These are phyloP conservation scores for Danionella dracula DNA, from an alignment of 2,797 vertebrate species.

Conservation along the genomic window DNA sequence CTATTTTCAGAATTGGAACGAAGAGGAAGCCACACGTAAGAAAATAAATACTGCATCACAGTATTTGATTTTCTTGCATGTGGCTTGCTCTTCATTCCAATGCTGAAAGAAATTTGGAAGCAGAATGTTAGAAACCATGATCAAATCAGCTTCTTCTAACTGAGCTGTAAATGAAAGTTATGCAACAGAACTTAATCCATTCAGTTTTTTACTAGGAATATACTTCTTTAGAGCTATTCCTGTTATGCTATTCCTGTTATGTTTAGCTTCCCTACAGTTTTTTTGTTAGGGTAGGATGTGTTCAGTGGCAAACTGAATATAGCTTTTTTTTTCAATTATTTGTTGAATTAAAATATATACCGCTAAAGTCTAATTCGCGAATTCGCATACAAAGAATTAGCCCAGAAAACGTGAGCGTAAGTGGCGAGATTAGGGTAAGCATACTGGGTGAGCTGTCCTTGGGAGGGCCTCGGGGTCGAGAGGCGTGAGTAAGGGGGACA, in stretches of 20 bases:
- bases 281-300: neutral
- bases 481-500: too few species aligned
- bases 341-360: too few species aligned
- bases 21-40: too few species aligned
- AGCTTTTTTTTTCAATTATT: too few species aligned
- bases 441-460: too few species aligned
- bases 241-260: neutral
- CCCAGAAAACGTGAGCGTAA: too few species aligned
- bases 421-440: too few species aligned
- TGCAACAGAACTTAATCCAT: neutral
- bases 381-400: too few species aligned
- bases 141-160: neutral
- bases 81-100: constrained; percentile 21
- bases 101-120: constrained; percentile 14
- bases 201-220: neutral
- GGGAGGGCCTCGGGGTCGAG: too few species aligned
- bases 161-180: neutral
- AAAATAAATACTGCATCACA: neutral
- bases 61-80: constrained; percentile 14
- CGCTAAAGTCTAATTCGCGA: too few species aligned
- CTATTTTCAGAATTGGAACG: too few species aligned
- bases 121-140: neutral
- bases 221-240: neutral
- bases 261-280: neutral
- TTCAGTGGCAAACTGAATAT: neutral